A percentile compares a stretch with the other conserved stretches of the same genome.
Conservation (phyloP, 2,113 vertebrate species). For the Suncus etruscus region DNA sequence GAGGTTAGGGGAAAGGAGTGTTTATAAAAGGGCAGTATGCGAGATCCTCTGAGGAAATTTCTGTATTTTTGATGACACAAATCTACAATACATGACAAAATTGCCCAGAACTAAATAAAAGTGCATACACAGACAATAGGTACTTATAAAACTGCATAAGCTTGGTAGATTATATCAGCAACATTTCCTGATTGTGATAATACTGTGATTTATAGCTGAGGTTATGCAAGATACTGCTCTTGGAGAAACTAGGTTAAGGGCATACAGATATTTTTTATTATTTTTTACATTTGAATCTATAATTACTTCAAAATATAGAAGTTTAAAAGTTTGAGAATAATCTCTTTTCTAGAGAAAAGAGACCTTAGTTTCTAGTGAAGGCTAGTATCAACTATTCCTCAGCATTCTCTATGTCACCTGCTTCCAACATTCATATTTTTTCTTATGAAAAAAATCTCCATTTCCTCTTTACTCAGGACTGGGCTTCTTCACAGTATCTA, state of each 20-base stretch:
- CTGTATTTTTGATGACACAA: neutral
- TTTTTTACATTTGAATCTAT: neutral
- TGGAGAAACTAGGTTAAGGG: neutral
- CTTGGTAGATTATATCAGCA: neutral
- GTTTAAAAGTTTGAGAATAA: neutral
- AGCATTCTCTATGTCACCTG: neutral
- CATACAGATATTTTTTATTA: neutral
- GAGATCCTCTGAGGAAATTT: neutral
- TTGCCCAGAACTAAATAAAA: neutral
- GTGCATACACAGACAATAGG: neutral
- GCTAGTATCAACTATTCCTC: neutral
- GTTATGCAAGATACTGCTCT: neutral
- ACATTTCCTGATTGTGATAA: neutral
- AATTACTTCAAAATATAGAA: conserved; percentile 12
- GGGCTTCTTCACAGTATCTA: neutral
- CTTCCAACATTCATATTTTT: neutral
- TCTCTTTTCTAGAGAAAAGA: neutral
- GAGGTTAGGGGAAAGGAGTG: neutral
- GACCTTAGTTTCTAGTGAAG: neutral
- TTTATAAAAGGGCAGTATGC: neutral
- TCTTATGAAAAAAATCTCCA: neutral
- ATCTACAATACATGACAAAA: neutral
- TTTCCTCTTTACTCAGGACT: neutral
- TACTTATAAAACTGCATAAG: neutral
- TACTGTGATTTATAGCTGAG: neutral